Evolutionary conservation across 2,888 invertebrate species (phyloP).

Genomic region (Dryococelus australis): DNA sequence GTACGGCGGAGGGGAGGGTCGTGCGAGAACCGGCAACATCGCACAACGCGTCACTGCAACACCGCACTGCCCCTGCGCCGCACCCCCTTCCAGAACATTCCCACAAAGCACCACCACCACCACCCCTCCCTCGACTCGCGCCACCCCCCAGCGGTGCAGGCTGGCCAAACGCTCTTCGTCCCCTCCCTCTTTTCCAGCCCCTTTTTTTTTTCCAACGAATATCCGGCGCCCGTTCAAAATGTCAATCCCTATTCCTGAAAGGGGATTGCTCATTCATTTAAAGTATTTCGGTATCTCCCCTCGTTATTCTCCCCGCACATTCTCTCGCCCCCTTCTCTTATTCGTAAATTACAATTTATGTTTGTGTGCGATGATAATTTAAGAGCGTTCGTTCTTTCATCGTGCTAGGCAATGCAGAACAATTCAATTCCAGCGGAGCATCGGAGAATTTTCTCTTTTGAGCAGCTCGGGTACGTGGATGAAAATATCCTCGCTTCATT

Average conservation of each 20-base stretch:
- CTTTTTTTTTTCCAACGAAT: neutral
- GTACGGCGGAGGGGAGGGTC: neutral
- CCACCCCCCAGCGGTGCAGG: neutral
- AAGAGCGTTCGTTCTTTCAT: neutral
- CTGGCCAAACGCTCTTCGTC: neutral
- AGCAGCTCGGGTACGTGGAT: neutral
- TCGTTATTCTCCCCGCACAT: neutral
- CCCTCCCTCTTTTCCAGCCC: neutral
- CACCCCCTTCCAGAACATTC: neutral
- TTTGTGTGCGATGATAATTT: slow-evolving; percentile 1
- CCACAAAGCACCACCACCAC: neutral
- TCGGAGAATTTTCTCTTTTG: neutral
- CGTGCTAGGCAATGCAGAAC: neutral
- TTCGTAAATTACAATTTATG: neutral
- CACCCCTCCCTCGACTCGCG: neutral
- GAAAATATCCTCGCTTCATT: neutral
- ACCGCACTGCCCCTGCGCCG: slow-evolving; percentile 13
- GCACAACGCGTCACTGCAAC: slow-evolving; percentile 11
- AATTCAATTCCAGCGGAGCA: slow-evolving; percentile 9
- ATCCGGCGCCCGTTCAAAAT: slow-evolving; percentile 8
- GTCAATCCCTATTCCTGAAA: neutral
- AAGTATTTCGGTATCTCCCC: neutral
- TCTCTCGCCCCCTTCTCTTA: neutral
- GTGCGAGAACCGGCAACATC: neutral
- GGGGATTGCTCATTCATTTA: slow-evolving; percentile 7